Evolutionary conservation across 2,113 vertebrate genomes (phyloP), one percentile per base, ranked within the genome.

Genomic region (Cyanistes caeruleus): DNA sequence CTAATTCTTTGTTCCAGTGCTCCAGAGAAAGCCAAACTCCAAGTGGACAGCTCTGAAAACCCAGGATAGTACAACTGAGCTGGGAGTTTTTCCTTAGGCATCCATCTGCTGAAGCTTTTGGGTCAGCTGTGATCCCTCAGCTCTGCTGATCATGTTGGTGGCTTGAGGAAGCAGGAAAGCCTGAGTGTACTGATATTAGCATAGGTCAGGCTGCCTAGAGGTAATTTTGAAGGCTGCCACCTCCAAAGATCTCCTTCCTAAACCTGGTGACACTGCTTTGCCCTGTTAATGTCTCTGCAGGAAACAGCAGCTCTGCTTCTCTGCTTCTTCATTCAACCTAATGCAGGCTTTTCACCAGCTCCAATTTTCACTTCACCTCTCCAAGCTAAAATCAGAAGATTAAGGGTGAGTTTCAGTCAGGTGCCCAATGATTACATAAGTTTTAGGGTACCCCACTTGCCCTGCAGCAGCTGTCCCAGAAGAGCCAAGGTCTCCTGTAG

Each of bases 21-120:
- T 85, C 35, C 49, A 60, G 58, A 48, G 49, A 51, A 39, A 85
- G 30, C 30, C 35, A 27, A 78, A 93, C 49, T 75, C 39, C 48
- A 56, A 59, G 23, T 17, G 19, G 84, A n/a, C 11, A 80, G 18
- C 19, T 79, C 48, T 52, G 48, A 48, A 90, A 59, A 21, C 33
- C 46, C 27, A 37, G 31, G 48, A 23, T 0, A 7, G 14, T 24
- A 33, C 11, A 72, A 14, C 6, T 0, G 1, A 51, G 12, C 28
- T 48, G 15, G 51, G 21, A 41, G 23, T 35, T 92, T 55, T 59
- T 53, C 60, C 20, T 64, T 7, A 41, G 48, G 9, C 16, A 52
- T 13, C 35, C 70, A 18, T 39, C 10, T 73, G 11, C 23, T n/a
- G 6, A 28, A 74, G 11, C 8, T 69, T n/a, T 19, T 24, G 4